Percentiles rank a stretch among this genome's conserved stretches.
phyloP scores from a whole-genome alignment of 2,888 invertebrate genomes.

The Eilema griseolum region DNA sequence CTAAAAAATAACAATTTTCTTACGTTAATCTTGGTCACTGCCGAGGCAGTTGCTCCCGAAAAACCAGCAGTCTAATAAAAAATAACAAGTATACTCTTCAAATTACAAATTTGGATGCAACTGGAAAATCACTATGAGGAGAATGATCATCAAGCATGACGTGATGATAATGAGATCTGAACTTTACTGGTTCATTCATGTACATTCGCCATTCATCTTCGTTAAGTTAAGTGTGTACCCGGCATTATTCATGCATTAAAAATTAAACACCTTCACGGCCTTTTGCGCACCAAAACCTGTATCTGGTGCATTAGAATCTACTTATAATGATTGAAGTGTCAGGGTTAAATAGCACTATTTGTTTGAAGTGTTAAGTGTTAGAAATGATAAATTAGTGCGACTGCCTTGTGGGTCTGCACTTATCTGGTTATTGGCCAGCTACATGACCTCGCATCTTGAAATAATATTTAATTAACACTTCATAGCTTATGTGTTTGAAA shows the following conservation, averaged over 20 bases:
- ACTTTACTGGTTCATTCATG: too few species aligned
- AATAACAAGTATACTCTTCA: too few species aligned
- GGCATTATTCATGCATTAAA: neutral
- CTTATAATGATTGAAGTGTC: slow-evolving; percentile 5
- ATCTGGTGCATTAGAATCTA: slow-evolving; percentile 2
- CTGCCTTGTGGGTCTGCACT: neutral
- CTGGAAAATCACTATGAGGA: too few species aligned
- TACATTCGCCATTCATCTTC: too few species aligned
- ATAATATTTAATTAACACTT: neutral
- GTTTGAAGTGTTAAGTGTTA: slow-evolving; percentile 14
- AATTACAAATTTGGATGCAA: too few species aligned
- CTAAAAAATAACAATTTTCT: too few species aligned
- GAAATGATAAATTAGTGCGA: neutral
- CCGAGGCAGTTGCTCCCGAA: too few species aligned
- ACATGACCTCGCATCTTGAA: neutral
- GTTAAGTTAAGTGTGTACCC: neutral
- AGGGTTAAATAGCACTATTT: slow-evolving; percentile 4
- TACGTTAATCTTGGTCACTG: too few species aligned
- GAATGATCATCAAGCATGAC: too few species aligned
- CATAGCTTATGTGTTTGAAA: too few species aligned
- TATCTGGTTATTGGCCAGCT: slow-evolving; percentile 1
- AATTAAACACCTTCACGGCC: neutral
- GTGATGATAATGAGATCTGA: too few species aligned
- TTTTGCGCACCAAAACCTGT: slow-evolving; percentile 2
- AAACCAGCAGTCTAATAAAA: too few species aligned